Evolutionary conservation across 2,113 vertebrate genomes (phyloP).

Genomic region (Passer montanus): DNA sequence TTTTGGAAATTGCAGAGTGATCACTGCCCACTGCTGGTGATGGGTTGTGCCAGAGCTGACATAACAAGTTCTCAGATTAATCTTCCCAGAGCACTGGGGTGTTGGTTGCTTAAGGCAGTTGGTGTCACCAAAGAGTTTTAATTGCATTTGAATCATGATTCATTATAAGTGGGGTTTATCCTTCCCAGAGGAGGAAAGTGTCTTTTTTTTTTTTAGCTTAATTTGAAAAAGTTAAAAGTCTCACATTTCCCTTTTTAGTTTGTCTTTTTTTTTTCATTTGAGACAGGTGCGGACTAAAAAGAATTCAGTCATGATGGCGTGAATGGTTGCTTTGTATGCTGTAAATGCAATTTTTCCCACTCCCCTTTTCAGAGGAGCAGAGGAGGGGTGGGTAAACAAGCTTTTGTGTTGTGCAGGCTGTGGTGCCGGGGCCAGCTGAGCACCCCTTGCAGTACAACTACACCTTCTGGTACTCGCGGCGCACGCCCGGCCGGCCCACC

Average conservation of each 20-base stretch:
- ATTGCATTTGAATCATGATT: constrained; percentile 40
- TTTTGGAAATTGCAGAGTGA: background rate
- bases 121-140: constrained; percentile 12
- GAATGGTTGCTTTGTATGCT: background rate
- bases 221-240: background rate
- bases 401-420: constrained; percentile 67
- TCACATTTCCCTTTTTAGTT: background rate
- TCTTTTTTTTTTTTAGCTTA: background rate
- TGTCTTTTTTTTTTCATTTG: background rate
- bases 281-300: background rate
- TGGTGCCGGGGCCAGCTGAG: constrained; percentile 82
- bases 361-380: background rate
- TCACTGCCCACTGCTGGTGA: background rate
- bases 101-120: constrained; percentile 33
- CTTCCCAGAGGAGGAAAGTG: background rate
- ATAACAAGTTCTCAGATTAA: background rate
- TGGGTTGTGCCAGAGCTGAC: background rate
- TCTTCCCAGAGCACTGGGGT: background rate
- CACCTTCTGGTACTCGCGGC: constrained; percentile 84
- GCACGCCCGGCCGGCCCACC: constrained; percentile 82
- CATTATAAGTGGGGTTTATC: background rate
- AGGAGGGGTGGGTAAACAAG: background rate
- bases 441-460: constrained; percentile 86
- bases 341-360: background rate
- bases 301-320: background rate